Evolutionary conservation across 2,797 vertebrate genomes (phyloP), one percentile per base, ranked within the genome.

Genomic region (Cetoscarus ocellatus): DNA sequence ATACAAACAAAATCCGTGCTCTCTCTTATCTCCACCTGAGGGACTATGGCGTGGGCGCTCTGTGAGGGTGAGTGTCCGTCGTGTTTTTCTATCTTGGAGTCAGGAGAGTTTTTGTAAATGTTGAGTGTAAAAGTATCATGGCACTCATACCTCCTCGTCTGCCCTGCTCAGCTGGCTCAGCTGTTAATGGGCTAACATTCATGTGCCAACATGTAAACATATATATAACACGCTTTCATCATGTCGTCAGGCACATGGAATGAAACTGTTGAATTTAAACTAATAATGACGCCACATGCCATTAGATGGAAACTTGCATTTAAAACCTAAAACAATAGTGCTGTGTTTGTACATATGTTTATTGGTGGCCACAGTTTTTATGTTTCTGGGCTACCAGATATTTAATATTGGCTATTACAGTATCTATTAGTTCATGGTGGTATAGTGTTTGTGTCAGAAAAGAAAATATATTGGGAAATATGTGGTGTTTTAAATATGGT

Each of bases 281-380:
- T 52, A 34, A 43, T 40, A 49, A 10, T 38, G 3, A 71, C 53
- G 36, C 61, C 59, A 82, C 59, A 45, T 59, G 50, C 36, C 36
- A 65, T 59, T 77, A 69, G 60, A 70, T 72, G 55, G 57, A 67
- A 42, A 55, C 49, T 51, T 78, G 59, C 49, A 65, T 75, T 71
- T n/a, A 72, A 68, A 64, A 38, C 50, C 77, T 48, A 59, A 68
- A 63, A 42, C 55, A 69, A 42, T 58, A 67, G 61, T 86, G 64
- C 73, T 61, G 82, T 82, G 62, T 70, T 73, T 91, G 85, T 87
- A 84, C 61, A 83, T 79, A 79, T 42, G 48, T 59, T 47, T 58
- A 57, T 61, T 50, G 68, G 58, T 42, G 48, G 51, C 65, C 47
- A 60, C 36, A 5, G 55, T 79, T 62, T 67, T 60, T 27, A 67